Evolutionary conservation across 2,113 vertebrate genomes (phyloP).

Genomic region (Callopanchax toddi): DNA sequence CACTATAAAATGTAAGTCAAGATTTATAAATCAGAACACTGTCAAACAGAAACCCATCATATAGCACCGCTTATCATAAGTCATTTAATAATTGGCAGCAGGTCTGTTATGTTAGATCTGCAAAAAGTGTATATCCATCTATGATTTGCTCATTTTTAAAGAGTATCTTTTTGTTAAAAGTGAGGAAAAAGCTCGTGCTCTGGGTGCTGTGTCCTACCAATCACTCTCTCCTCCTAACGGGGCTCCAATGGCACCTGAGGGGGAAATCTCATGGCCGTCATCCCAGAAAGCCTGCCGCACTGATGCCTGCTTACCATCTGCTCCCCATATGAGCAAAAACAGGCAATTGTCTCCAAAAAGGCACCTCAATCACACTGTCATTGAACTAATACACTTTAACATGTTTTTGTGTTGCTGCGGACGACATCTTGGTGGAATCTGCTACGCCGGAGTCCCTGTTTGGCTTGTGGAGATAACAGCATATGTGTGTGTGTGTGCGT

Average conservation of each 20-base stretch:
- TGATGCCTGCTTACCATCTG: slow-evolving; percentile 84
- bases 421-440: slow-evolving; percentile 34
- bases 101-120: no score
- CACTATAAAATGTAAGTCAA: no score
- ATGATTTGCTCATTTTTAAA: slow-evolving; percentile 41
- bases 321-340: slow-evolving; percentile 81
- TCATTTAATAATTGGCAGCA: no score
- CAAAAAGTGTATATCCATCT: neutral
- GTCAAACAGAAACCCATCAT: no score
- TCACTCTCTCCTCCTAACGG: slow-evolving; percentile 78
- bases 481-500: slow-evolving; percentile 29
- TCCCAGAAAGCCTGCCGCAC: slow-evolving; percentile 83
- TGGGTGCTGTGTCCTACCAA: slow-evolving; percentile 78
- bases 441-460: slow-evolving; percentile 24
- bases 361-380: slow-evolving; percentile 68
- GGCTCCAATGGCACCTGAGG: slow-evolving; percentile 83
- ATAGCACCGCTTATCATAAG: no score
- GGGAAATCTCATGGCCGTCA: slow-evolving; percentile 82
- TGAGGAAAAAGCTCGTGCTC: slow-evolving; percentile 60
- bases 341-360: slow-evolving; percentile 73
- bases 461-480: slow-evolving; percentile 32
- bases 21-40: no score
- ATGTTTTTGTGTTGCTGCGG: slow-evolving; percentile 36
- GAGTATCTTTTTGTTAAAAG: slow-evolving; percentile 52
- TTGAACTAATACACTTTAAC: slow-evolving; percentile 56